Percentiles rank a stretch among this genome's conserved stretches.
Conservation (phyloP, 2,797 vertebrate genomes). For the Enteromius argenteus region DNA sequence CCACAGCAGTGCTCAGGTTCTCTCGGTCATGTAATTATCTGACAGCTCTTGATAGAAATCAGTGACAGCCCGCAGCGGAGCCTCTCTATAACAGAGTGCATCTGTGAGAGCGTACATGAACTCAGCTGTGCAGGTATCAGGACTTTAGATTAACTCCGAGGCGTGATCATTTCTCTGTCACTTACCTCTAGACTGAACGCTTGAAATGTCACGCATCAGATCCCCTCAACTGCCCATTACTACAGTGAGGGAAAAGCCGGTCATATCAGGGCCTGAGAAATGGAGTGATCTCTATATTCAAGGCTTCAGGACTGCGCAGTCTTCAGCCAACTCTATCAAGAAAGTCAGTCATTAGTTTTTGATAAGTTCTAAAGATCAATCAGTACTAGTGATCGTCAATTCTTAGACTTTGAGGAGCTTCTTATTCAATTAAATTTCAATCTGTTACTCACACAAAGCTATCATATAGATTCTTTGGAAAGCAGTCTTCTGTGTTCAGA, state of each 20-base stretch:
- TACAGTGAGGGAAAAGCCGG: constrained; percentile 40
- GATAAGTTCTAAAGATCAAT: constrained; percentile 6
- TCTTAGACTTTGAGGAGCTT: not conserved
- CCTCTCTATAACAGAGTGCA: constrained; percentile 81
- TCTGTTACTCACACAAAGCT: not conserved
- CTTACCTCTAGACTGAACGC: constrained; percentile 44
- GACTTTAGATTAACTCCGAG: constrained; percentile 44
- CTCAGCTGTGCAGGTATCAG: constrained; percentile 20
- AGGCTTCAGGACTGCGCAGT: constrained; percentile 8
- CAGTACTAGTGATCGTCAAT: not conserved
- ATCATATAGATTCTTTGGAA: not conserved
- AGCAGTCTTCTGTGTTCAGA: not conserved
- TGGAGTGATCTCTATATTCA: constrained; percentile 48
- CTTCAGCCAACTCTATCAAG: constrained; percentile 19
- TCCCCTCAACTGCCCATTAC: constrained; percentile 35
- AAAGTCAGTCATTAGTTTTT: not conserved
- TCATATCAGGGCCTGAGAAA: constrained; percentile 42
- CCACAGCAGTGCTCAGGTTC: constrained; percentile 10
- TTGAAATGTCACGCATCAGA: constrained; percentile 51
- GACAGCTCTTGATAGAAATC: constrained; percentile 47
- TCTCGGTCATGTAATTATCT: constrained; percentile 38
- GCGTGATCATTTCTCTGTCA: constrained; percentile 47
- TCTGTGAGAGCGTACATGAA: constrained; percentile 69
- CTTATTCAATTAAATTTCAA: constrained; percentile 15
- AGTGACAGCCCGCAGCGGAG: constrained; percentile 46